phyloP scores from a whole-genome alignment of 2,113 vertebrate species.

The Ranitomeya imitator region DNA sequence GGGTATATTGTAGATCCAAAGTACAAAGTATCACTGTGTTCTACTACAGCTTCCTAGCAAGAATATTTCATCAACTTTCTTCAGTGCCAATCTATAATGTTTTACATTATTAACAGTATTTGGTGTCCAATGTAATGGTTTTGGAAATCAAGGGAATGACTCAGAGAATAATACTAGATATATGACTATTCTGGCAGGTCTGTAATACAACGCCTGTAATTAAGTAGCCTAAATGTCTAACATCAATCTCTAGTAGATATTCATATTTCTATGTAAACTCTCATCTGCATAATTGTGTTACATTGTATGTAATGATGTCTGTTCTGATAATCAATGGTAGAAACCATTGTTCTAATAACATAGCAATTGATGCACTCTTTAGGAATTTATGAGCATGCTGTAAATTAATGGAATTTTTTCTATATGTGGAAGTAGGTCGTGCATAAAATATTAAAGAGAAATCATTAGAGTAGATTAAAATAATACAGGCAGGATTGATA shows the following conservation, averaged over 20 bases:
- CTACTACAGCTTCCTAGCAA: neutral
- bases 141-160: neutral
- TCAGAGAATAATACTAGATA: no score
- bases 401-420: neutral
- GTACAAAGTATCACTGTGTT: neutral
- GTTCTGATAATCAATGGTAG: neutral
- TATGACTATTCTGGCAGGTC: no score
- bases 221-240: no score
- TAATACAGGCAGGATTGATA: neutral
- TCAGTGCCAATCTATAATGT: neutral
- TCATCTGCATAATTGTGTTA: neutral
- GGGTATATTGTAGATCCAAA: neutral
- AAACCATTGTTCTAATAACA: neutral
- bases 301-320: neutral
- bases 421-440: neutral
- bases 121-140: neutral
- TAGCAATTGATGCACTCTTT: neutral
- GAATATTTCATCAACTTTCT: neutral
- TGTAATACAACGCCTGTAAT: no score
- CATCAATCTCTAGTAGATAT: neutral
- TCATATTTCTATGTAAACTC: neutral
- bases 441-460: neutral
- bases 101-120: slow-evolving; percentile 27
- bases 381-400: neutral
- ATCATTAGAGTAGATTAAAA: neutral